A percentile compares a stretch with the other conserved stretches of the same genome.
Evolutionary conservation across 2,797 vertebrate species (phyloP).

Genomic region (Corythornis leucogaster): DNA sequence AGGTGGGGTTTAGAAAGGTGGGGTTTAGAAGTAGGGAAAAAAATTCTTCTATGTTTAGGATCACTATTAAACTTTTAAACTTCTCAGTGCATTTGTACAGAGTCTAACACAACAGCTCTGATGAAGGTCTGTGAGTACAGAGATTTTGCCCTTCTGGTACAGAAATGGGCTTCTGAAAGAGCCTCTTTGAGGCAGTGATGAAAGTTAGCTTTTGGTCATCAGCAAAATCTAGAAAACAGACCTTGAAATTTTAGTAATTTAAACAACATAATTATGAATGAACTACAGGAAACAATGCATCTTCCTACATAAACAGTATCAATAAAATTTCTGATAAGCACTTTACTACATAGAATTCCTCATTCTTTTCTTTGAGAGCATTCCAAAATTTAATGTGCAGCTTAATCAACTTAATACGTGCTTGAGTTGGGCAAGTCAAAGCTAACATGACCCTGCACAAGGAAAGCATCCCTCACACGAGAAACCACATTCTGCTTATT

Average conservation of each 20-base stretch:
- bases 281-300: constrained; percentile 27
- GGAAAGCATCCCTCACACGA: background rate
- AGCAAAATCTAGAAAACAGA: background rate
- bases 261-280: constrained; percentile 5
- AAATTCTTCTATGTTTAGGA: background rate
- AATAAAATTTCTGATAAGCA: constrained; percentile 38
- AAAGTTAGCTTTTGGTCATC: background rate
- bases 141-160: background rate
- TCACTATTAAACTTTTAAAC: background rate
- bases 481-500: constrained; percentile 55
- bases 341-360: constrained; percentile 19
- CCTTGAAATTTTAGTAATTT: background rate
- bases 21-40: background rate
- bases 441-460: constrained; percentile 26
- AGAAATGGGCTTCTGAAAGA: background rate
- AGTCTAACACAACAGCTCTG: background rate
- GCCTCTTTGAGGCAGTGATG: background rate
- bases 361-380: constrained; percentile 43
- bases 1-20: background rate
- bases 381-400: constrained; percentile 43
- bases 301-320: constrained; percentile 39
- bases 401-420: constrained; percentile 48
- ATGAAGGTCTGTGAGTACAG: background rate
- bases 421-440: constrained; percentile 64
- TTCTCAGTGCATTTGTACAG: background rate